Conservation (phyloP, 2,113 vertebrate species). For the Vanacampus margaritifer region DNA sequence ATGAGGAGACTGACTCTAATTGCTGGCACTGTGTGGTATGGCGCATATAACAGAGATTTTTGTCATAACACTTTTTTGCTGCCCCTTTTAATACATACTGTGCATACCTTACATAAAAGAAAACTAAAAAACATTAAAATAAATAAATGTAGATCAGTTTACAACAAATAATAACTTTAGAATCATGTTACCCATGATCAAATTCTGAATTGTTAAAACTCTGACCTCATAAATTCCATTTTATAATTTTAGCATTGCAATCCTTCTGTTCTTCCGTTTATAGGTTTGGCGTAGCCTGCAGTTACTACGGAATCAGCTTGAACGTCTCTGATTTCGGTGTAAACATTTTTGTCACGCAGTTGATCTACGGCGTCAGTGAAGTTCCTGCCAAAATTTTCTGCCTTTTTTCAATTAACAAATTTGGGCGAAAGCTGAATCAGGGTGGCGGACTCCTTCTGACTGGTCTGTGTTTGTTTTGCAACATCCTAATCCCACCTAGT, state of each 20-base stretch:
- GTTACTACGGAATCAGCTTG: constrained; percentile 67
- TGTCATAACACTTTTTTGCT: not conserved
- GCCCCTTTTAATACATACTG: not conserved
- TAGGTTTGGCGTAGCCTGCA: constrained; percentile 50
- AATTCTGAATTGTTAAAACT: not conserved
- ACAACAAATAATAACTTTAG: too few relatives aligned
- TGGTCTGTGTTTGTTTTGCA: constrained; percentile 43
- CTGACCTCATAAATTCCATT: not conserved
- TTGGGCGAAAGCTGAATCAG: constrained; percentile 41
- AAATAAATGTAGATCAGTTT: too few relatives aligned
- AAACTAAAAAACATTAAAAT: too few relatives aligned
- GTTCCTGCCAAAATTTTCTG: constrained; percentile 55
- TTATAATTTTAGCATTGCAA: not conserved
- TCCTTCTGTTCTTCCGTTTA: not conserved
- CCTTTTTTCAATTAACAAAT: constrained; percentile 37
- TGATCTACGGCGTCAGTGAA: constrained; percentile 61
- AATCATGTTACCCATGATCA: too few relatives aligned
- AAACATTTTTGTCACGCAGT: constrained; percentile 68
- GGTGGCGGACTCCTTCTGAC: constrained; percentile 20
- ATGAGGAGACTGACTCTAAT: constrained; percentile 42
- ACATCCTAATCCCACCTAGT: constrained; percentile 44
- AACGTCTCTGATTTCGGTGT: constrained; percentile 59
- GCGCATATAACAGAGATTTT: not conserved
- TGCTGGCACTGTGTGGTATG: constrained; percentile 47
- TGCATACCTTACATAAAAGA: too few relatives aligned